phyloP scores from a whole-genome alignment of 2,797 vertebrate genomes.

The Eulemur rubriventer region DNA sequence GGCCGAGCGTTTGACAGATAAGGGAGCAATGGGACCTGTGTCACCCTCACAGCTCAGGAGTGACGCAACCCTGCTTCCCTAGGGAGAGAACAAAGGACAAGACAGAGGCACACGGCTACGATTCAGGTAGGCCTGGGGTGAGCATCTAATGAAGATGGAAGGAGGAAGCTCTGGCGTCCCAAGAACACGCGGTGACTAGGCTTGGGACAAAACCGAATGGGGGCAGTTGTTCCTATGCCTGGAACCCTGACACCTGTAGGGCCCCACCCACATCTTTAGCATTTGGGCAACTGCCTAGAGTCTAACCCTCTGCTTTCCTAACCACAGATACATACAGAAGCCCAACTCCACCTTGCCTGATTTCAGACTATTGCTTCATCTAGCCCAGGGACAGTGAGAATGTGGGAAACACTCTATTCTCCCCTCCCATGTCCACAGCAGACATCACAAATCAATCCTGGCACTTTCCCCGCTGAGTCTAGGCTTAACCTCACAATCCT shows the following conservation, averaged over 20 bases:
- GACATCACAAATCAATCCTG: neutral
- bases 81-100: neutral
- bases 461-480: neutral
- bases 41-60: neutral
- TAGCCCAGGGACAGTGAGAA: neutral
- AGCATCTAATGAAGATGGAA: neutral
- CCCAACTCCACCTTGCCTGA: neutral
- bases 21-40: neutral
- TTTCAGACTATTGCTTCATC: neutral
- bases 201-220: fast-evolving
- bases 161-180: fast-evolving
- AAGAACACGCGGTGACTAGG: fast-evolving
- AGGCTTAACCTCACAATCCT: neutral
- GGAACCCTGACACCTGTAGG: neutral
- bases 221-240: neutral
- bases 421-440: fast-evolving
- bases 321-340: neutral
- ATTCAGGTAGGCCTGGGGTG: neutral
- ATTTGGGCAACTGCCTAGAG: neutral
- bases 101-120: neutral
- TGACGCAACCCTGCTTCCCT: fast-evolving
- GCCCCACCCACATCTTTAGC: neutral
- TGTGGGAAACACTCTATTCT: fast-evolving
- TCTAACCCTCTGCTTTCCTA: neutral
- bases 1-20: neutral